phyloP scores from a whole-genome alignment of 2,113 vertebrate species.

The Pomatostomus ruficeps region DNA sequence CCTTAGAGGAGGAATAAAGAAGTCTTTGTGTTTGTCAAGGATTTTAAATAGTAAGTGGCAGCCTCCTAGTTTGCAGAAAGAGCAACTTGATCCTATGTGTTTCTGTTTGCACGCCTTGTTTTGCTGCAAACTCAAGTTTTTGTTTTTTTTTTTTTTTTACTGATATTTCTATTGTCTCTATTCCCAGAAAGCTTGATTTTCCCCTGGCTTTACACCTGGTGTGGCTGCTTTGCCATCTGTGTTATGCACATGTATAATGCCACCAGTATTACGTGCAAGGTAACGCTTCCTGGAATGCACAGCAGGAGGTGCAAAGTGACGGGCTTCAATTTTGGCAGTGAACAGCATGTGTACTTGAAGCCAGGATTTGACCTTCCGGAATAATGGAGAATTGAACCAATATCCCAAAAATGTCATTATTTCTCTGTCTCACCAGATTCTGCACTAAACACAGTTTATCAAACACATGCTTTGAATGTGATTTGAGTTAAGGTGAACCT shows the following conservation, averaged over 20 bases:
- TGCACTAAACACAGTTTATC: neutral
- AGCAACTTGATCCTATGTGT: neutral
- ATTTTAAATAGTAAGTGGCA: conserved; percentile 49
- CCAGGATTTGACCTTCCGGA: neutral
- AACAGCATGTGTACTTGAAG: neutral
- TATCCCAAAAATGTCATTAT: neutral
- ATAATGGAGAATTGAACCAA: neutral
- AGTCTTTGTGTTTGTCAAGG: conserved; percentile 51
- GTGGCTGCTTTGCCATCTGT: neutral
- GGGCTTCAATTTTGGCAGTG: neutral
- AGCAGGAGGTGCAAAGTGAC: neutral
- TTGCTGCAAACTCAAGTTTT: neutral
- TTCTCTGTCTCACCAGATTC: neutral
- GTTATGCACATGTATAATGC: neutral
- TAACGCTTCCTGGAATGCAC: accelerated
- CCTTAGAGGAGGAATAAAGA: conserved; percentile 50
- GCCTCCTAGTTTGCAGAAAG: neutral
- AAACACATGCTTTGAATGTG: neutral
- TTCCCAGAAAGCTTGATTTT: neutral
- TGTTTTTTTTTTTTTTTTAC: neutral
- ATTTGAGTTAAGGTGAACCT: neutral
- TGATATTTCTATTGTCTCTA: neutral
- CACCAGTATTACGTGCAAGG: neutral
- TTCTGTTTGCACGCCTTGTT: neutral
- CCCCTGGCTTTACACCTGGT: neutral